phyloP scores from a whole-genome alignment of 2,888 invertebrate species.

The Apoda limacodes region DNA sequence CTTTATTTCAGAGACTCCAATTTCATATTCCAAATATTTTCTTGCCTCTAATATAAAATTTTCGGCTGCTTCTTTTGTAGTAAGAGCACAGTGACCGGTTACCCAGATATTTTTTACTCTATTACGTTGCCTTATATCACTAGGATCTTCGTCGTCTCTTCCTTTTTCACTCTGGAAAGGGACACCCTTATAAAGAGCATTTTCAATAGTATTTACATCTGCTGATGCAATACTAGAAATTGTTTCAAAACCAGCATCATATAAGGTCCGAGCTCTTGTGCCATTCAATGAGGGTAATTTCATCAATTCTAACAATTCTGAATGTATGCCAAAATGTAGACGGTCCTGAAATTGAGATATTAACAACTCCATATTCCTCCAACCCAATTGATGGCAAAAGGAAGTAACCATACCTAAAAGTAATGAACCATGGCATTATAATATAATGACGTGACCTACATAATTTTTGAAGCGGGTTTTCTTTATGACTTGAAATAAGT shows the following conservation, averaged over 20 bases:
- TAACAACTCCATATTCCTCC: conserved; percentile 90
- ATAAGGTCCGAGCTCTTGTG: conserved; percentile 85
- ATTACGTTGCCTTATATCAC: conserved; percentile 74
- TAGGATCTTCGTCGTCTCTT: conserved; percentile 75
- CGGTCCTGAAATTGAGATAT: conserved; percentile 94
- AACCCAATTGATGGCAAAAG: conserved; percentile 94
- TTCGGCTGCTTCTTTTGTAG: conserved; percentile 83
- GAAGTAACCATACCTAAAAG: conserved; percentile 93
- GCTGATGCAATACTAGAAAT: conserved; percentile 84
- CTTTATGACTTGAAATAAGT: no score
- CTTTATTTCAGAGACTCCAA: conserved; percentile 77
- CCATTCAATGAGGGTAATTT: conserved; percentile 86
- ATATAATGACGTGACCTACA: no score
- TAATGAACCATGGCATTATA: no score
- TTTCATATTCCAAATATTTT: conserved; percentile 75
- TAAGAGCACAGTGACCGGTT: conserved; percentile 83
- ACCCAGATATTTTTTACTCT: conserved; percentile 81
- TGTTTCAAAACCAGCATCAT: conserved; percentile 82
- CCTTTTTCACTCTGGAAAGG: conserved; percentile 89
- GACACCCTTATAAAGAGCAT: conserved; percentile 79
- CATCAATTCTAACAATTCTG: conserved; percentile 92
- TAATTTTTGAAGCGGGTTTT: no score
- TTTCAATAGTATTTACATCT: conserved; percentile 76
- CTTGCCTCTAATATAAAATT: conserved; percentile 84
- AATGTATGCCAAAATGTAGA: conserved; percentile 92